Evolutionary conservation across 2,888 invertebrate genomes (phyloP).

Genomic region (Strigamia maritima): DNA sequence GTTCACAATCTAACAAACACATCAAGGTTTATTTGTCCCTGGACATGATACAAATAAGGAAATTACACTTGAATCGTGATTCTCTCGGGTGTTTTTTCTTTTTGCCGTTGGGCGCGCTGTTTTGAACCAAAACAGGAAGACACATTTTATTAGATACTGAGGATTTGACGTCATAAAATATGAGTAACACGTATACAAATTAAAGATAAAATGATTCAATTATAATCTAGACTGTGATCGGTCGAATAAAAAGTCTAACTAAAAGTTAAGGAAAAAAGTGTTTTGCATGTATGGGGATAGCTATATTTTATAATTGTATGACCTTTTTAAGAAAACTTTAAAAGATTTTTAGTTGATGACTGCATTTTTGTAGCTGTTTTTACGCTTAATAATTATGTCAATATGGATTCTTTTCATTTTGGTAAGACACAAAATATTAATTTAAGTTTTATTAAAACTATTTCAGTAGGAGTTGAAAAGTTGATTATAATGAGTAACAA

Average conservation of each 20-base stretch:
- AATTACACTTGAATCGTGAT: background rate
- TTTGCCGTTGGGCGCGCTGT: background rate
- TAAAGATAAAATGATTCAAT: background rate
- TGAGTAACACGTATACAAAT: background rate
- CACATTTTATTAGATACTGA: background rate
- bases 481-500: background rate
- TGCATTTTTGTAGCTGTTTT: background rate
- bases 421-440: background rate
- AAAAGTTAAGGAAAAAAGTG: slow-evolving; percentile 12
- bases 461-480: background rate
- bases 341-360: background rate
- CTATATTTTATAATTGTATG: slow-evolving; percentile 1
- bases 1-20: too few relatives aligned
- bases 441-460: background rate
- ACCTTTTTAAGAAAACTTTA: background rate
- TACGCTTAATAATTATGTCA: slow-evolving; percentile 1
- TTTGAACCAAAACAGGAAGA: background rate
- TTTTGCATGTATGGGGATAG: slow-evolving; percentile 19
- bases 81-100: background rate
- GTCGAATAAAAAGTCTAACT: background rate
- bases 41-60: background rate
- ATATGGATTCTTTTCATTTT: background rate
- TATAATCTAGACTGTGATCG: background rate
- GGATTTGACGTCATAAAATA: background rate
- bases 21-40: too few relatives aligned